Evolutionary conservation across 2,113 vertebrate species (phyloP).

Genomic region (Trachemys scripta): DNA sequence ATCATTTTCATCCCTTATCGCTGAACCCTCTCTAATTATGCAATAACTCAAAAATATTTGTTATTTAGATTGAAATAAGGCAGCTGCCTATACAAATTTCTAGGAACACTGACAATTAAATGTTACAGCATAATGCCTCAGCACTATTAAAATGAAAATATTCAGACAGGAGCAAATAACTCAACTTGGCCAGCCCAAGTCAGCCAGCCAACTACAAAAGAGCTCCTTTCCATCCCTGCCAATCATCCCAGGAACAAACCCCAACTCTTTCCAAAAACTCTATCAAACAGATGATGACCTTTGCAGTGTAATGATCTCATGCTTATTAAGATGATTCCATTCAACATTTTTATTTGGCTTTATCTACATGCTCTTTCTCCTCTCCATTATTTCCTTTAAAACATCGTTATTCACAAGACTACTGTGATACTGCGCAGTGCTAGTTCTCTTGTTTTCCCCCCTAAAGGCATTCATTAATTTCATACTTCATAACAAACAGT

Average conservation of each 20-base stretch:
- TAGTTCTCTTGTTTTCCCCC: background rate
- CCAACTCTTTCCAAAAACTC: background rate
- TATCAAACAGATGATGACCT: background rate
- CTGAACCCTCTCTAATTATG: background rate
- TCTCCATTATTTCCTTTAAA: background rate
- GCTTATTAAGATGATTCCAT: background rate
- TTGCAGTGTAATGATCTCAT: background rate
- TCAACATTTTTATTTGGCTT: background rate
- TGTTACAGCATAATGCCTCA: background rate
- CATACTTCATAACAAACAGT: background rate
- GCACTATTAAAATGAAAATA: background rate
- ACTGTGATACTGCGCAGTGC: background rate
- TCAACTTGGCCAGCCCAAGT: background rate
- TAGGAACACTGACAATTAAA: background rate
- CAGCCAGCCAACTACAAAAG: background rate
- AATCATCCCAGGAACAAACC: background rate
- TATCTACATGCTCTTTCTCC: background rate
- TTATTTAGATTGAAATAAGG: background rate
- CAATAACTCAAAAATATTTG: background rate
- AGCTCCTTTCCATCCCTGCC: background rate
- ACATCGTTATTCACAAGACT: background rate
- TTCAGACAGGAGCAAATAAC: background rate
- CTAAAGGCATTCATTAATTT: background rate
- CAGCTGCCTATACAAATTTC: background rate
- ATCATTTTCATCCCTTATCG: background rate